Base-by-base conservation (phyloP, 2,113 vertebrate genomes). In the Sander vitreus region DNA sequence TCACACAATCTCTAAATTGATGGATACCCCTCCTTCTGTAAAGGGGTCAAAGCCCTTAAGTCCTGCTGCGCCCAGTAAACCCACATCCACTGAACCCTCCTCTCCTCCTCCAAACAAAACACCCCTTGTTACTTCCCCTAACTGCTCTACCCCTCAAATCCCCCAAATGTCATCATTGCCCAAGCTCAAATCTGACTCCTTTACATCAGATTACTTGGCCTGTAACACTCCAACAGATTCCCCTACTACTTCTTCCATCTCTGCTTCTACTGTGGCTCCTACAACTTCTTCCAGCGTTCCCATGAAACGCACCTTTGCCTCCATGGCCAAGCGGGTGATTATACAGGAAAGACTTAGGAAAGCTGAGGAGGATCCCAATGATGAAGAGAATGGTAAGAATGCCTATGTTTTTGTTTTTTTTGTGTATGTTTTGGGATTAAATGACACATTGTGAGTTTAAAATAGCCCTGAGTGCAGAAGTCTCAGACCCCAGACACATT, bases 271-370 rank as follows among this genome's bases (percentile, higher is more conserved):
- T 10, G 15, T 16, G 13, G 27, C 39, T 54, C 59, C 84, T 43
- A 36, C 63, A 55, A 1, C 68, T 43, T 39, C 79, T 45, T 25
- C 86, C 3, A 15, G 33, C 2, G 1, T 67, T 9, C 81, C 76
- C 0, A 0, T 23, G 7, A 93, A 81, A 71, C 86, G 69, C 33
- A 91, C 88, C 48, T 95, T 96, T 81, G 91, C 88, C 19, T 81
- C 85, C 18, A 18, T 92, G 63, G 95, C 94, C 23, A 94, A 94
- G 72, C 68, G 36, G 39, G 92, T 96, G 80, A 93, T 96, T 21
- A 85, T 95, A n/a, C 85, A 94, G 76, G 93, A 94, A 84, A 90
- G 93, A 78, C 86, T 94, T 36, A 86, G 86, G 75, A 94, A 90
- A 76, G 87, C 91, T 23, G 93, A 94, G 48, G 87, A 93, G 59